Conservation (phyloP, 2,888 invertebrate species). For the Agrotis puta region DNA sequence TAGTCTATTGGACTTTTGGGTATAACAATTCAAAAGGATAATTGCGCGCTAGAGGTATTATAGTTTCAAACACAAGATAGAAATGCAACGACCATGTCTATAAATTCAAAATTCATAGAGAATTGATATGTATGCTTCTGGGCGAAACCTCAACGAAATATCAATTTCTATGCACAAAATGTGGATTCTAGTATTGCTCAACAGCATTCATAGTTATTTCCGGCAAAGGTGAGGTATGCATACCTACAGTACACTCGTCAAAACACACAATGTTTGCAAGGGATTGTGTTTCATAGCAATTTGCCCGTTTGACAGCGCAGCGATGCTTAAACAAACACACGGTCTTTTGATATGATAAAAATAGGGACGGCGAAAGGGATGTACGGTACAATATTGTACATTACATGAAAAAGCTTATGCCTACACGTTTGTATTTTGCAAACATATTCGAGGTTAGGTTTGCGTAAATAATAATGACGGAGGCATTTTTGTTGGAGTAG, state of each 20-base stretch:
- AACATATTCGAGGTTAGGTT: conserved; percentile 38
- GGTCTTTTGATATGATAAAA: conserved; percentile 51
- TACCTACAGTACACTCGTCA: conserved; percentile 62
- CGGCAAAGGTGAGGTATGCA: conserved; percentile 58
- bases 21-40: neutral
- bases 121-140: conserved; percentile 8
- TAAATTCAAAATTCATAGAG: neutral
- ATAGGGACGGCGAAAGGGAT: conserved; percentile 36
- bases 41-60: too few species aligned
- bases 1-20: too few species aligned
- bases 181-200: conserved; percentile 6
- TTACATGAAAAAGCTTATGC: conserved; percentile 27
- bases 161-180: neutral
- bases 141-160: conserved; percentile 4
- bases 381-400: conserved; percentile 30
- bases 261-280: conserved; percentile 63
- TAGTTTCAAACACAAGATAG: neutral
- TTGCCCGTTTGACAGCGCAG: conserved; percentile 66
- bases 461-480: conserved; percentile 26
- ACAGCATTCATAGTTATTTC: conserved; percentile 41
- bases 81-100: neutral
- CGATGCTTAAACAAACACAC: conserved; percentile 64
- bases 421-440: conserved; percentile 36
- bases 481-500: conserved; percentile 2
- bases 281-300: conserved; percentile 72